phyloP scores from a whole-genome alignment of 2,113 vertebrate species.

The Hirundichthys speculiger region DNA sequence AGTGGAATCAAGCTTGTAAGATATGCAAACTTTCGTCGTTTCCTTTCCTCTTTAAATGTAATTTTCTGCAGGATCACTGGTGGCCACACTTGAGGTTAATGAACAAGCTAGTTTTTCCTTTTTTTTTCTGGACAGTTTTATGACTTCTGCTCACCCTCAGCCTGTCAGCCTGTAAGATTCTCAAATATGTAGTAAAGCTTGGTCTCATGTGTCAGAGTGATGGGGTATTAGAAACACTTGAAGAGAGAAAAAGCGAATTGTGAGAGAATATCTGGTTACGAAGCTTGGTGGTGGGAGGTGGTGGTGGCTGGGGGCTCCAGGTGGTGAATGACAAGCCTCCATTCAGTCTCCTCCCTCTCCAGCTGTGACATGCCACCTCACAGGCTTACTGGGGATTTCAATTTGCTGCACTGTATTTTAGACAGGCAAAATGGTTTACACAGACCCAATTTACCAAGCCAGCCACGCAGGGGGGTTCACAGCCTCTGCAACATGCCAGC shows the following conservation, averaged over 20 bases:
- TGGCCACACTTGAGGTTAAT: constrained; percentile 43
- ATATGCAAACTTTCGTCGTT: not conserved
- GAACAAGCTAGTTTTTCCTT: constrained; percentile 45
- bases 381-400: constrained; percentile 73
- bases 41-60: constrained; percentile 16
- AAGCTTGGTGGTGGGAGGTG: constrained; percentile 57
- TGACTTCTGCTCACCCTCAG: constrained; percentile 59
- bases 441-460: constrained; percentile 70
- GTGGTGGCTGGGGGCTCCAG: constrained; percentile 72
- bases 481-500: constrained; percentile 57
- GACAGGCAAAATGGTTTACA: constrained; percentile 73
- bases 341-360: constrained; percentile 55
- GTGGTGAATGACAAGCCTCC: constrained; percentile 74
- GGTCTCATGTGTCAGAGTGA: constrained; percentile 43
- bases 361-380: constrained; percentile 68
- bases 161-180: constrained; percentile 40
- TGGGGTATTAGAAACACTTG: constrained; percentile 39
- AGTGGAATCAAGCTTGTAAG: not conserved
- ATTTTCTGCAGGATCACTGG: constrained; percentile 18
- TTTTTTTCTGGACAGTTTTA: constrained; percentile 43
- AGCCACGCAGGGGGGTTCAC: constrained; percentile 47
- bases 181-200: constrained; percentile 50
- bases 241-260: constrained; percentile 43
- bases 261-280: constrained; percentile 58
- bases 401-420: constrained; percentile 74